Conservation (phyloP, 2,113 vertebrate genomes). For the Hylia prasina region DNA sequence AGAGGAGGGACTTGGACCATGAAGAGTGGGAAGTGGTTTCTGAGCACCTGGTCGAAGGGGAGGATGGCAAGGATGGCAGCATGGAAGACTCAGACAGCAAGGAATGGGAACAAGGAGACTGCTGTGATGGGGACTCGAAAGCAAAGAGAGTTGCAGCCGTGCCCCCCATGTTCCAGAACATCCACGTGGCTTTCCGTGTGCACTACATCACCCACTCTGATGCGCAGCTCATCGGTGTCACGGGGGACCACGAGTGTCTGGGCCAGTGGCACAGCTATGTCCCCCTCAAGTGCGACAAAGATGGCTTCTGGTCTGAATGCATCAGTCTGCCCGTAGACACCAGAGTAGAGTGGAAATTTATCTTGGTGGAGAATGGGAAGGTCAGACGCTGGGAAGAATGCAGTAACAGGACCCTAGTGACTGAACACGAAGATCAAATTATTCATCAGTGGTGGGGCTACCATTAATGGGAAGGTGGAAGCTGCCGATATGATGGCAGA, state of each 20-base stretch:
- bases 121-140: constrained; percentile 32
- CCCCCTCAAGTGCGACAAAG: constrained; percentile 72
- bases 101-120: constrained; percentile 36
- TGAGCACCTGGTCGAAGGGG: constrained; percentile 34
- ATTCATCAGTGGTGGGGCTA: constrained; percentile 85
- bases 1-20: not conserved
- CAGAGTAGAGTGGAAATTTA: constrained; percentile 90
- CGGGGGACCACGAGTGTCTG: constrained; percentile 81
- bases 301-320: constrained; percentile 82
- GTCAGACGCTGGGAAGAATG: constrained; percentile 94
- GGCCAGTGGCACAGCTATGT: constrained; percentile 84
- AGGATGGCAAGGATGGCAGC: not conserved
- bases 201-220: constrained; percentile 82
- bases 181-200: constrained; percentile 80
- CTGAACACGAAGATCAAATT: constrained; percentile 73
- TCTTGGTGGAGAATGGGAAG: constrained; percentile 83
- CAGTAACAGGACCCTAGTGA: constrained; percentile 80
- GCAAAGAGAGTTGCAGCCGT: constrained; percentile 61
- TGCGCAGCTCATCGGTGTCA: constrained; percentile 78
- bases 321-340: constrained; percentile 78
- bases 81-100: not conserved
- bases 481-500: not conserved
- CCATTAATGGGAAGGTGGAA: constrained; percentile 46
- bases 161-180: constrained; percentile 76
- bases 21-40: constrained; percentile 70